Evolutionary conservation across 2,797 vertebrate genomes (phyloP).

Genomic region (Manis pentadactyla): DNA sequence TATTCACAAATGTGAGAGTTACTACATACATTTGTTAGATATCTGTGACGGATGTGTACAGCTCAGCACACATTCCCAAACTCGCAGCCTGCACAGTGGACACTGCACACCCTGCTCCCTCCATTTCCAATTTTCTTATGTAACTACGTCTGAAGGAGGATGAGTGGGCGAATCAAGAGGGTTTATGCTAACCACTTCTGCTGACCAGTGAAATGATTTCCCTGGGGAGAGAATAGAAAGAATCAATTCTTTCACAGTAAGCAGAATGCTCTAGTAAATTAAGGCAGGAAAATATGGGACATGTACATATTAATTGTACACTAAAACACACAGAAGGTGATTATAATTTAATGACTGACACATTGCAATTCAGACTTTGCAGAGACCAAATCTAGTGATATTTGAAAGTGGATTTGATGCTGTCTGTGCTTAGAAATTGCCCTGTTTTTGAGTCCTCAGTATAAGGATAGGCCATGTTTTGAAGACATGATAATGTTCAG

Average conservation of each 20-base stretch:
- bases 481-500: not conserved
- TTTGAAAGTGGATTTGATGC: not conserved
- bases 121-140: not conserved
- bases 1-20: not conserved
- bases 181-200: not conserved
- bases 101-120: fast-evolving
- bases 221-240: not conserved
- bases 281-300: not conserved
- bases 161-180: not conserved
- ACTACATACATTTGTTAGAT: not conserved
- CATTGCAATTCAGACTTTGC: not conserved
- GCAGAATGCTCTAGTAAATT: not conserved
- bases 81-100: not conserved
- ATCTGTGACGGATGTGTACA: fast-evolving
- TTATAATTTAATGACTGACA: not conserved
- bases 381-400: not conserved
- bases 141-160: not conserved
- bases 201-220: not conserved
- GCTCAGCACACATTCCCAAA: not conserved
- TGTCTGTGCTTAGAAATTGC: not conserved
- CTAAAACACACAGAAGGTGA: not conserved
- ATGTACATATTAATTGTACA: not conserved
- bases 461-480: not conserved
- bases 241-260: not conserved
- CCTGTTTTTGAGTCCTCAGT: not conserved